Percentiles rank a stretch among this genome's conserved stretches.
These are phyloP conservation scores for Marcusenius ussheri DNA, from an alignment of 2,113 vertebrate species.

Conservation along the genomic window DNA sequence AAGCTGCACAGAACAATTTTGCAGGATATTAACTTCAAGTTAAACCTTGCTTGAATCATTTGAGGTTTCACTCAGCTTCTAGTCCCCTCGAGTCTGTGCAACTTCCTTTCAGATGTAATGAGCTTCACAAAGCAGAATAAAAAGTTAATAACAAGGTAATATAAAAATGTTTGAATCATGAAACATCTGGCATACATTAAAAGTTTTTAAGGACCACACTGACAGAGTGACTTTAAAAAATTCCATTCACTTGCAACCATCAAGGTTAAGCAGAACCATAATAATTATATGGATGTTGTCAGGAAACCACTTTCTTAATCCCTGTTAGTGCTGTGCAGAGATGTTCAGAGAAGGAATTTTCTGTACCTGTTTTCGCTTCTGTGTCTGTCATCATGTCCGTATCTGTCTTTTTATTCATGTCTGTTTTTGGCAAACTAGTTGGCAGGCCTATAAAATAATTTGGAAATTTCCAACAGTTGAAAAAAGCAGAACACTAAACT, in stretches of 20 bases:
- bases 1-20: constrained; percentile 68
- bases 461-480: not conserved
- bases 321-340: not conserved
- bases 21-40: constrained; percentile 75
- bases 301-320: not conserved
- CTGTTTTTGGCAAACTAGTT: not conserved
- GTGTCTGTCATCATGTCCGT: not conserved
- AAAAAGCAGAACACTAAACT: not conserved
- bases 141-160: constrained; percentile 50
- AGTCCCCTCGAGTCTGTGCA: constrained; percentile 57
- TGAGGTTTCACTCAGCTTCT: constrained; percentile 67
- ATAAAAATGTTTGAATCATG: constrained; percentile 49
- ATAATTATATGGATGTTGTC: constrained; percentile 14
- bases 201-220: constrained; percentile 48
- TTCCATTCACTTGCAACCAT: constrained; percentile 4
- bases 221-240: constrained; percentile 26
- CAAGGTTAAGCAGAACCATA: not conserved
- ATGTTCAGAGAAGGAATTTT: not conserved
- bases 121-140: constrained; percentile 57
- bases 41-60: constrained; percentile 73
- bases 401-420: not conserved
- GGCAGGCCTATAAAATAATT: not conserved
- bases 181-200: constrained; percentile 41
- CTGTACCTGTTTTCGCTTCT: not conserved
- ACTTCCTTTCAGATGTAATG: constrained; percentile 59